phyloP scores from a whole-genome alignment of 64 coral and sea anemone species.

The Stichodactyla helianthus region DNA sequence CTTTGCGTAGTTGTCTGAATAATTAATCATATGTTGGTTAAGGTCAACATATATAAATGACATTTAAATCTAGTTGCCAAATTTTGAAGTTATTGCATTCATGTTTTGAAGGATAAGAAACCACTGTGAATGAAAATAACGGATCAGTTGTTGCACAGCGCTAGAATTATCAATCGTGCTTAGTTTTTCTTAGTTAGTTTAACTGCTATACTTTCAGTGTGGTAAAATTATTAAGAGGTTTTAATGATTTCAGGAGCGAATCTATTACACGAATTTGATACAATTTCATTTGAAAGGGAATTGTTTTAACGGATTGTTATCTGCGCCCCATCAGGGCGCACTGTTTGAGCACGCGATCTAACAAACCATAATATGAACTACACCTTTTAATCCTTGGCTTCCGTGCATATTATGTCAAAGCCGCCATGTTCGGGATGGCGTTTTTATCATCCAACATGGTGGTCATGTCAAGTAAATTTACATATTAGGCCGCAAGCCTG shows the following conservation, averaged over 20 bases:
- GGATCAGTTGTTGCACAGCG: not conserved
- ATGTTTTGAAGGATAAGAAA: not conserved
- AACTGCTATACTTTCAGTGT: not conserved
- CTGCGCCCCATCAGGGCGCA: not conserved
- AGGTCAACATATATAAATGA: not conserved
- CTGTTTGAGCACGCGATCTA: not conserved
- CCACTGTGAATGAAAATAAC: not conserved
- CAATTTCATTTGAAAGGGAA: not conserved
- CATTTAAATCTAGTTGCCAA: not conserved
- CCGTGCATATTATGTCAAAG: not conserved
- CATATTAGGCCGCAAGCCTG: too few relatives aligned
- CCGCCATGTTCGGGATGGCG: not conserved
- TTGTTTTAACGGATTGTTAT: slow-evolving; percentile 3
- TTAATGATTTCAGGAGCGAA: not conserved
- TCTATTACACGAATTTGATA: not conserved
- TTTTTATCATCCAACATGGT: not conserved
- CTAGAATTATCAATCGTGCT: not conserved
- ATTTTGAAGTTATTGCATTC: not conserved
- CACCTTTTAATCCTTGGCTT: too few relatives aligned
- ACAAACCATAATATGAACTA: not conserved
- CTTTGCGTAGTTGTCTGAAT: not conserved
- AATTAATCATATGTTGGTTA: not conserved
- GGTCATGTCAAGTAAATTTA: too few relatives aligned
- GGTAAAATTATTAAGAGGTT: not conserved
- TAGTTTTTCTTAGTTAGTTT: not conserved